Evolutionary conservation across 2,797 vertebrate species (phyloP).

Genomic region (Florisuga fusca): DNA sequence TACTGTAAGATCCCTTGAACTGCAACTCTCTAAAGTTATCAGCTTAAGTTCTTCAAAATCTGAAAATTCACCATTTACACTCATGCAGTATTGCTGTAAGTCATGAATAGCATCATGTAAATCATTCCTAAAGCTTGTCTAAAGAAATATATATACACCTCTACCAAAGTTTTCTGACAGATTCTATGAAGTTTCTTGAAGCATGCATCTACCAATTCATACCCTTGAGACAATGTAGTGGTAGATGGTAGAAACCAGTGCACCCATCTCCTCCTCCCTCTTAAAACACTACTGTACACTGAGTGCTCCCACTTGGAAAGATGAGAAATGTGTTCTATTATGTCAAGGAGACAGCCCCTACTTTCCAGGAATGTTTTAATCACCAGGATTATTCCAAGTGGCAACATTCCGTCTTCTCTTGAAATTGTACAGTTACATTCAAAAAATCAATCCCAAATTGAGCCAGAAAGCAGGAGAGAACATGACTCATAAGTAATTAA

Average conservation of each 20-base stretch:
- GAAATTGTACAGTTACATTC: background rate
- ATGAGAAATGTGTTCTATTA: background rate
- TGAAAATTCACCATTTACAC: background rate
- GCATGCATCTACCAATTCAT: background rate
- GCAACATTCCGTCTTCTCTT: background rate
- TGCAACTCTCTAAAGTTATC: background rate
- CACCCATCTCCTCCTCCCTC: background rate
- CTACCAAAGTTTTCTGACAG: background rate
- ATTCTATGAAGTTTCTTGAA: background rate
- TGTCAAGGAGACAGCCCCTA: background rate
- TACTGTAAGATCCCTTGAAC: background rate
- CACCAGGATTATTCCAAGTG: slow-evolving; percentile 17
- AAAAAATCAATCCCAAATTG: background rate
- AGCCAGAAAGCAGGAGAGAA: slow-evolving; percentile 28
- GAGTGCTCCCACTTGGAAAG: background rate
- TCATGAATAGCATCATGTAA: background rate
- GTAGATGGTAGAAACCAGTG: background rate
- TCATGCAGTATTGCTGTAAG: background rate
- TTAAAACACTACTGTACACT: background rate
- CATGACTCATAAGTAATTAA: slow-evolving; percentile 49
- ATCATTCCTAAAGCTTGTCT: background rate
- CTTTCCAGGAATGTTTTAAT: slow-evolving; percentile 51
- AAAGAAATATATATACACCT: background rate
- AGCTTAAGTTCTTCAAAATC: background rate
- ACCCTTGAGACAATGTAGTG: background rate